phyloP scores from a whole-genome alignment of 1,140 invertebrate species.

The Pogonognathellus flavescens region DNA sequence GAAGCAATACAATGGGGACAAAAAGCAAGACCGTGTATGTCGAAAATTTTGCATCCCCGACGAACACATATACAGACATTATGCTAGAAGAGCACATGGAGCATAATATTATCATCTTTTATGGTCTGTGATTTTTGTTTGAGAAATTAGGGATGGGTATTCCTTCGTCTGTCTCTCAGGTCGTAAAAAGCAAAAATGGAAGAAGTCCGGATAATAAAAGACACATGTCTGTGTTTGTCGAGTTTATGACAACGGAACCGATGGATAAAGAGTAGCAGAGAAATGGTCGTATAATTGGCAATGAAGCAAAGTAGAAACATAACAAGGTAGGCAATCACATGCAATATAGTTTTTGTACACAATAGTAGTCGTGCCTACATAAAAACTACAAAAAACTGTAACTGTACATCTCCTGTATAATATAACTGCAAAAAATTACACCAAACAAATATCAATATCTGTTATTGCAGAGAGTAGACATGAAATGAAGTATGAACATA shows the following conservation, averaged over 20 bases:
- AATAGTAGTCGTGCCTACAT: background rate
- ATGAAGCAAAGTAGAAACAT: conserved; percentile 25
- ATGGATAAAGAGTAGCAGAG: background rate
- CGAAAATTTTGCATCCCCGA: conserved; percentile 27
- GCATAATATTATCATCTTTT: conserved; percentile 21
- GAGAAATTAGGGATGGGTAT: conserved; percentile 35
- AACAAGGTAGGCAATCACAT: conserved; percentile 18
- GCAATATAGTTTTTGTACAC: background rate
- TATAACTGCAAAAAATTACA: background rate
- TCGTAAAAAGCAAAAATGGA: conserved; percentile 51
- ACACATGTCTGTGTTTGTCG: conserved; percentile 52
- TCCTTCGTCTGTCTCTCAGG: background rate
- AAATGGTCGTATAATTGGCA: conserved; percentile 43
- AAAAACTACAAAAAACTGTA: background rate
- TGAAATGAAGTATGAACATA: background rate
- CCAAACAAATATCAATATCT: background rate
- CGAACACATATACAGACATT: background rate
- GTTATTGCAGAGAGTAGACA: background rate
- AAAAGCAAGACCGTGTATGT: background rate
- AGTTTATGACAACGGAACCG: conserved; percentile 38
- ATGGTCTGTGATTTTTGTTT: conserved; percentile 37
- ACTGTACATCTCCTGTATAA: background rate
- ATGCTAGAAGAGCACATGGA: background rate
- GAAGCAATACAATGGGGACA: background rate
- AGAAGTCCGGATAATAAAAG: conserved; percentile 43